Evolutionary conservation across 2,888 invertebrate species (phyloP).

Genomic region (Baronia brevicornis): DNA sequence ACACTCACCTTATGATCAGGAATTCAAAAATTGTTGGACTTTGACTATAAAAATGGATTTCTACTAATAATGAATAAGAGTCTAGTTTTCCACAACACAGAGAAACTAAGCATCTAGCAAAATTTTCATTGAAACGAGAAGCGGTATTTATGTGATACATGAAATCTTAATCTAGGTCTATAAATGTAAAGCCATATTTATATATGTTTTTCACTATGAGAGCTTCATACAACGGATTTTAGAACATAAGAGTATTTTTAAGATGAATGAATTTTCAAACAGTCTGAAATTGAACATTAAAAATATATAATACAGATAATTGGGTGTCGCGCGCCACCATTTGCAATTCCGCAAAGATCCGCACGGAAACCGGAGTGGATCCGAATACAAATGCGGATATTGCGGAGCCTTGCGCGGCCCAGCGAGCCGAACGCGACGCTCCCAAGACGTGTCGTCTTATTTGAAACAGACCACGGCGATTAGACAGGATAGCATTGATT

Average conservation of each 20-base stretch:
- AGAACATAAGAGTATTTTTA: neutral
- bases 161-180: no score
- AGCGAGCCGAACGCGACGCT: constrained; percentile 36
- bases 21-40: no score
- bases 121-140: no score
- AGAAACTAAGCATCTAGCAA: no score
- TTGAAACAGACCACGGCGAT: constrained; percentile 35
- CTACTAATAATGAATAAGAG: no score
- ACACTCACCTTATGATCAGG: no score
- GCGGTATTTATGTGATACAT: no score
- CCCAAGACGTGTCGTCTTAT: constrained; percentile 29
- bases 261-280: neutral
- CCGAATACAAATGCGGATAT: constrained; percentile 45
- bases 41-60: no score
- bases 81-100: no score
- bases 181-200: no score
- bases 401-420: constrained; percentile 31
- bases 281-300: neutral
- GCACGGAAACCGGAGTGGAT: constrained; percentile 29
- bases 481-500: constrained; percentile 32
- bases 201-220: no score
- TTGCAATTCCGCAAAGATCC: constrained; percentile 26
- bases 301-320: constrained; percentile 10
- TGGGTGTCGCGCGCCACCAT: constrained; percentile 23
- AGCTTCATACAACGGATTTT: no score